These are phyloP conservation scores for Phoxinus dragarum DNA, from an alignment of 2,797 vertebrate species.

Conservation along the genomic window DNA sequence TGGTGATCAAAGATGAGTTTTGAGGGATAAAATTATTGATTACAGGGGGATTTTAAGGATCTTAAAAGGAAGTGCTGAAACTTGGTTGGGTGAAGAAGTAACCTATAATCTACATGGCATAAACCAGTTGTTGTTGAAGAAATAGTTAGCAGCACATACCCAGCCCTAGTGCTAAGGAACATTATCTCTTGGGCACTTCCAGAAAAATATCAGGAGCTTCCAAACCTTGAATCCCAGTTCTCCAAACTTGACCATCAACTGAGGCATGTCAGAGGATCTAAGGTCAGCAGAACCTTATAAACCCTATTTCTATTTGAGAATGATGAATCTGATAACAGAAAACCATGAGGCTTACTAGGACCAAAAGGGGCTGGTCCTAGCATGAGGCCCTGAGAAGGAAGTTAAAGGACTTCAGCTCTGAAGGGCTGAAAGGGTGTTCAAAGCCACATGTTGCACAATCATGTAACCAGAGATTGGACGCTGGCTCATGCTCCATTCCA, in stretches of 20 bases:
- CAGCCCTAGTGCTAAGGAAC: background rate
- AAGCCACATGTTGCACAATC: constrained; percentile 57
- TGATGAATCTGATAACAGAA: background rate
- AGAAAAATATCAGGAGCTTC: constrained; percentile 35
- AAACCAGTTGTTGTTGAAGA: background rate
- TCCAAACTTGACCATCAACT: constrained; percentile 14
- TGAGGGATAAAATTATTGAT: too few relatives aligned
- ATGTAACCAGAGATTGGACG: constrained; percentile 56
- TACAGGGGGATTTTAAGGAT: too few relatives aligned
- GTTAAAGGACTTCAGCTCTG: constrained; percentile 32
- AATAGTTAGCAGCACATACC: background rate
- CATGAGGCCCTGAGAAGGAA: constrained; percentile 43
- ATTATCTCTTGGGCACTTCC: background rate
- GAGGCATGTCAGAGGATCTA: background rate
- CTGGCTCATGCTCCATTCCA: constrained; percentile 36
- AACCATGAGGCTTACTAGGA: constrained; percentile 16
- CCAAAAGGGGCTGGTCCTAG: constrained; percentile 22
- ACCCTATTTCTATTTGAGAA: background rate
- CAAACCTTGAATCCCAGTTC: constrained; percentile 22
- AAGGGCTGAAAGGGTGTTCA: constrained; percentile 44
- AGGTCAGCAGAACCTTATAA: background rate
- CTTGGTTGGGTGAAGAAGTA: background rate
- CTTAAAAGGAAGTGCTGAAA: background rate
- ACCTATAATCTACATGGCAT: background rate
- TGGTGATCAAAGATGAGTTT: too few relatives aligned